These are phyloP conservation scores for Harpagoxenus sublaevis DNA, from an alignment of 2,888 invertebrate species.

Conservation along the genomic window DNA sequence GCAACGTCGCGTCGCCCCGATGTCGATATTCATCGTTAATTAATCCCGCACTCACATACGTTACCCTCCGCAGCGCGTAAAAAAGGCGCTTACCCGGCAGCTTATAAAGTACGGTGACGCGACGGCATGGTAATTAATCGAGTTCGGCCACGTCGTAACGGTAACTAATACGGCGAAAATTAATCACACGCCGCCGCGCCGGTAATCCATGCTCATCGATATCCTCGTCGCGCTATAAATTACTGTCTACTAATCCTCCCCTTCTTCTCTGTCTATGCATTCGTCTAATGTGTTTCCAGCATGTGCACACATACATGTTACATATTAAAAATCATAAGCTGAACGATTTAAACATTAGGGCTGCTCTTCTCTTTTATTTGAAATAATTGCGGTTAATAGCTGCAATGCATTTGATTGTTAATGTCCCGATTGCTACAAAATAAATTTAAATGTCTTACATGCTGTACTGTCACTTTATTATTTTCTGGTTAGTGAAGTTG, in stretches of 20 bases:
- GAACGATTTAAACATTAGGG: neutral
- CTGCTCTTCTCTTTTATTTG: neutral
- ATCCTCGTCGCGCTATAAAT: constrained; percentile 61
- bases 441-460: neutral
- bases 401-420: neutral
- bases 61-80: constrained; percentile 9
- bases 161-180: constrained; percentile 68
- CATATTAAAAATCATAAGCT: neutral
- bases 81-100: constrained; percentile 34
- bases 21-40: constrained; percentile 44
- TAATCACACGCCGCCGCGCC: constrained; percentile 66
- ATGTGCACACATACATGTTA: neutral
- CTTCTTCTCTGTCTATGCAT: neutral
- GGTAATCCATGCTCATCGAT: constrained; percentile 68
- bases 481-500: neutral
- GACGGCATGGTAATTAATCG: constrained; percentile 66
- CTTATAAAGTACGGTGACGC: constrained; percentile 51
- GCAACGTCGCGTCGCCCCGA: neutral
- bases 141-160: constrained; percentile 63
- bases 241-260: constrained; percentile 45
- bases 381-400: neutral
- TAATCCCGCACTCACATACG: constrained; percentile 44
- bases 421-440: neutral
- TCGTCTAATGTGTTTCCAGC: constrained; percentile 23
- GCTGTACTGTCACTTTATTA: neutral